Base-by-base conservation (phyloP, 1,140 invertebrate genomes). In the Cephus cinctus region DNA sequence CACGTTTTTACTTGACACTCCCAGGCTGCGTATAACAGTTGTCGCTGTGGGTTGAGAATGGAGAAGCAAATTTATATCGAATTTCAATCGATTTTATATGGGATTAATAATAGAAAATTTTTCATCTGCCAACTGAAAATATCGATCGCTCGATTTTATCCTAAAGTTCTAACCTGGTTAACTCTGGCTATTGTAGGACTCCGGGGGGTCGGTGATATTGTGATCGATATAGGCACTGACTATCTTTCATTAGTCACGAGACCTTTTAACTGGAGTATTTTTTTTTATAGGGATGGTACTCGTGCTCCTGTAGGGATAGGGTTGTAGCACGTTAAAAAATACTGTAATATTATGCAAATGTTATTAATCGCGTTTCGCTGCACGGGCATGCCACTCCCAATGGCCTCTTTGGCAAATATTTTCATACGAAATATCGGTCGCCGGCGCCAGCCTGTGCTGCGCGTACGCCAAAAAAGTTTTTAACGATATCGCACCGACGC, bases 341-440 rank as follows among this genome's bases (percentile, higher is more conserved):
- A 71, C 69, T 68, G 66, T 66, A 67, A 73, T 71, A 70, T 71
- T 69, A 73, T 72, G 67, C 65, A 69, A 70, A 72, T 72, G 56
- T 59, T 54, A 63, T 69, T 69, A 66, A 67, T 55, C 57, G 36
- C 56, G 53, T 58, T 47, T 50, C 43, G 41, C 42, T 35, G 36
- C 15, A 23, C 23, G 34, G 52, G 47, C 31, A 31, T 43, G 11
- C 30, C 25, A 11, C 12, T 18, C 20, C 12, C 16, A 12, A 22
- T 18, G 5, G 16, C 20, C 4, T 19, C 23, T 18, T 15, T 43
- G 42, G 18, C 21, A 46, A 46, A 46, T 34, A 46, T 16, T 14
- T 47, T 47, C 25, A 6, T 27, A 27, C 6, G 25, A 6, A 27
- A 27, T n/a, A n/a, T n/a, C n/a, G n/a, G n/a, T n/a, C n/a, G n/a